Evolutionary conservation across 2,888 invertebrate species (phyloP).

Genomic region (Uropetala carovei): DNA sequence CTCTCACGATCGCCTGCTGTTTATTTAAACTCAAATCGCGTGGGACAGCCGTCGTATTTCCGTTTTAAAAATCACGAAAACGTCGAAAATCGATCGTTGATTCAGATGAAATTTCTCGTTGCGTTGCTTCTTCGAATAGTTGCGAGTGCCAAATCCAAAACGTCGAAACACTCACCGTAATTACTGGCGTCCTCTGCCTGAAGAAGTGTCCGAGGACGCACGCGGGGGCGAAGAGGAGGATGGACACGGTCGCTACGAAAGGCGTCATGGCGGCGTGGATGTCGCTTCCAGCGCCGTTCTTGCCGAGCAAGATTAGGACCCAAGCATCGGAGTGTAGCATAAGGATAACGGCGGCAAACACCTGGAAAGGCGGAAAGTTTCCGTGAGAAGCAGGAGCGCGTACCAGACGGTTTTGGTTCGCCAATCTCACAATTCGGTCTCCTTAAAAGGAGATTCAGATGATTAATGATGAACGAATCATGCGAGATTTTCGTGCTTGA

Average conservation of each 20-base stretch:
- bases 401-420: not conserved
- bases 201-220: slow-evolving; percentile 72
- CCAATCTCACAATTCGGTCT: not conserved
- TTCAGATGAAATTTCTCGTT: too few species aligned
- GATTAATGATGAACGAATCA: not conserved
- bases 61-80: too few species aligned
- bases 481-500: not conserved
- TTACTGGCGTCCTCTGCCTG: slow-evolving; percentile 71
- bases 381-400: not conserved
- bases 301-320: slow-evolving; percentile 62
- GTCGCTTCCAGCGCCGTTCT: slow-evolving; percentile 55
- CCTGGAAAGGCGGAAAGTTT: not conserved
- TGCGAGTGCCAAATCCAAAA: too few species aligned
- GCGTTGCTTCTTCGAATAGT: too few species aligned
- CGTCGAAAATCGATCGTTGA: too few species aligned
- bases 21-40: too few species aligned
- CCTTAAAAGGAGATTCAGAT: not conserved
- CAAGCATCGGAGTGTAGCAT: slow-evolving; percentile 44
- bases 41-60: too few species aligned
- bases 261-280: slow-evolving; percentile 70
- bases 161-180: slow-evolving; percentile 69
- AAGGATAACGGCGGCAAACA: slow-evolving; percentile 56
- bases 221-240: slow-evolving; percentile 72
- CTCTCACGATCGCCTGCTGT: too few species aligned
- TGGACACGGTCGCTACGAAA: slow-evolving; percentile 71